These are phyloP conservation scores for Callyntrura guangdongensis DNA, from an alignment of 2,888 invertebrate genomes.

Conservation along the genomic window DNA sequence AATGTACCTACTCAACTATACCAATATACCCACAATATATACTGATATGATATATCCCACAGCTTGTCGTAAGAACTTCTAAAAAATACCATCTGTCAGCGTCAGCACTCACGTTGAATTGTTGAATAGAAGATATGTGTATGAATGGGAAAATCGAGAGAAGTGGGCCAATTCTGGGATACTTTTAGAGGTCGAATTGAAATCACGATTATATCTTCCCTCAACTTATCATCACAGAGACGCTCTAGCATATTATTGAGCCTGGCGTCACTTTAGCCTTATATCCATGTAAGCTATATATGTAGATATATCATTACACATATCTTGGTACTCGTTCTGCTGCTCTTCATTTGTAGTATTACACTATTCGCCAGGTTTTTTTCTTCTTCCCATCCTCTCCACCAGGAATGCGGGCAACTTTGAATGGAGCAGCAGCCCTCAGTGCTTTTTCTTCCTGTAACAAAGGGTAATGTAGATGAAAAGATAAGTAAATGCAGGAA, in stretches of 20 bases:
- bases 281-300: background rate
- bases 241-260: constrained; percentile 1
- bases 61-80: constrained; percentile 41
- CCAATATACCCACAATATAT: no score
- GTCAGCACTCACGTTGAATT: constrained; percentile 73
- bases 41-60: background rate
- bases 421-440: background rate
- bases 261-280: background rate
- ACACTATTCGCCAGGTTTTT: no score
- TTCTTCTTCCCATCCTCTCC: no score
- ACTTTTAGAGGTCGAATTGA: constrained; percentile 43
- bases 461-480: background rate
- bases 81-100: constrained; percentile 76
- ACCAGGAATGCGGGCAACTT: constrained; percentile 31
- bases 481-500: constrained; percentile 22
- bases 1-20: no score
- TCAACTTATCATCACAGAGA: constrained; percentile 16
- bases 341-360: background rate
- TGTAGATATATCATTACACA: no score
- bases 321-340: background rate
- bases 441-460: background rate
- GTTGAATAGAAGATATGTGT: constrained; percentile 74
- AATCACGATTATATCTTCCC: constrained; percentile 35
- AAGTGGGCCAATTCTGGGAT: constrained; percentile 72
- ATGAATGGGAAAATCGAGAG: constrained; percentile 75